A percentile compares a stretch with the other conserved stretches of the same genome.
phyloP scores from a whole-genome alignment of 2,888 invertebrate genomes.

The Quadroppia sp. region DNA sequence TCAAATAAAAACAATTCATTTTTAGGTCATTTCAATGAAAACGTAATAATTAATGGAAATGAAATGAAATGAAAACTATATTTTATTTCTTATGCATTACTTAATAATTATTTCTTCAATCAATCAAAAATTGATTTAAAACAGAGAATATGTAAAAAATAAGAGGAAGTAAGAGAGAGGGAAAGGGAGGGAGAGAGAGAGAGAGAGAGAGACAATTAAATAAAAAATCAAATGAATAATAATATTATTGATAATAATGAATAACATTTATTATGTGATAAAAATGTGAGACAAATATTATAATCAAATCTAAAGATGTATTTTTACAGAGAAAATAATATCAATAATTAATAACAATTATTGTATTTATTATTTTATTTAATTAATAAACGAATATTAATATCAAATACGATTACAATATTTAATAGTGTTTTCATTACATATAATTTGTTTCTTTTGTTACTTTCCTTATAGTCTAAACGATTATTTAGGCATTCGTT shows the following conservation, averaged over 20 bases:
- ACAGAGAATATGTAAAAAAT: conserved; percentile 28
- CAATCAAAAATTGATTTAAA: neutral
- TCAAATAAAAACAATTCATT: neutral
- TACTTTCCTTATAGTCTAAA: neutral
- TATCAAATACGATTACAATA: neutral
- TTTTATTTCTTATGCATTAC: too few relatives aligned
- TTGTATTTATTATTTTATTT: neutral
- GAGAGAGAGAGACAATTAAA: conserved; percentile 9
- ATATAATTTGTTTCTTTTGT: too few relatives aligned
- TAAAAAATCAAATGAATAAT: conserved; percentile 28
- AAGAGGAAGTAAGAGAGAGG: too few relatives aligned
- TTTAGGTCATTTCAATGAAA: conserved; percentile 15
- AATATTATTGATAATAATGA: neutral
- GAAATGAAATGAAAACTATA: too few relatives aligned
- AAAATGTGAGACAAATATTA: conserved; percentile 27
- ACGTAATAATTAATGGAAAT: too few relatives aligned
- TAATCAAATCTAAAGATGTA: neutral
- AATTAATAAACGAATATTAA: neutral
- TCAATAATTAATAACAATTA: conserved; percentile 7
- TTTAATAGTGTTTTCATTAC: neutral
- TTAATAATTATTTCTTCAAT: too few relatives aligned
- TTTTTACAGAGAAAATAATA: conserved; percentile 18
- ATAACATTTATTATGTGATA: neutral
- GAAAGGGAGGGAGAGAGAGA: neutral
- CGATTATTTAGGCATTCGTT: neutral